Evolutionary conservation across 1,140 invertebrate species (phyloP), one percentile per base, ranked within the genome.

Genomic region (Dinoponera quadriceps): DNA sequence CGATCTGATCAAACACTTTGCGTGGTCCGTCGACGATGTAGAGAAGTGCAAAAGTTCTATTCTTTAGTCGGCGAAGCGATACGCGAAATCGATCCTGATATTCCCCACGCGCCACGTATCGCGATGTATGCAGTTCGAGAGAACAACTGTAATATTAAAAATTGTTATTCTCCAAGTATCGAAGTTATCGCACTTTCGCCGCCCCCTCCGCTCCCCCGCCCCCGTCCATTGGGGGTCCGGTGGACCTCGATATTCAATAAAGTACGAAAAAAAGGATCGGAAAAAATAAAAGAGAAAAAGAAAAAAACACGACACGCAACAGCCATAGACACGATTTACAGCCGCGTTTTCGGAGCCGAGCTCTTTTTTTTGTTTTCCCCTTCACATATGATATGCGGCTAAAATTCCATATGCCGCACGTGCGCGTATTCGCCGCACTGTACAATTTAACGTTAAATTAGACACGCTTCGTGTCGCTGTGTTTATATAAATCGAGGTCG

Each of bases 141-240:
- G n/a, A 51, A 83, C 71, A 69, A 7, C 7, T 29, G 84, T 62
- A 71, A 82, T 85, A 85, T 84, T 71, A 82, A 85, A n/a, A 86
- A 63, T 85, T 54, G 57, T 57, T 22, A 22, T 77, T 77, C 9
- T 66, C 54, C 16, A 54, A 55, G 48, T 66, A 75, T 75, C 9
- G 14, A 66, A 51, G 38, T 75, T 66, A 66, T 68, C 48, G 20
- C 9, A 44, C 38, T 9, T 44, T 11, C 3, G 4, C 38, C 38
- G 4, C 38, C 9, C 7, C 38, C 9, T 44, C 9, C n/a, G n/a
- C 38, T 44, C 33, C 7, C 33, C 7, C 2, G 2, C 33, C 7
- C 33, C 7, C 33, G 2, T 33, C 33, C 33, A 44, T 4, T 9
- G 38, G n/a, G 16, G 16, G 20, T 18, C 44, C 18, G 13, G 11